Percentiles rank a stretch among this genome's conserved stretches.
Evolutionary conservation across 1,140 invertebrate genomes (phyloP).

Genomic region (Pteromalus puparum): DNA sequence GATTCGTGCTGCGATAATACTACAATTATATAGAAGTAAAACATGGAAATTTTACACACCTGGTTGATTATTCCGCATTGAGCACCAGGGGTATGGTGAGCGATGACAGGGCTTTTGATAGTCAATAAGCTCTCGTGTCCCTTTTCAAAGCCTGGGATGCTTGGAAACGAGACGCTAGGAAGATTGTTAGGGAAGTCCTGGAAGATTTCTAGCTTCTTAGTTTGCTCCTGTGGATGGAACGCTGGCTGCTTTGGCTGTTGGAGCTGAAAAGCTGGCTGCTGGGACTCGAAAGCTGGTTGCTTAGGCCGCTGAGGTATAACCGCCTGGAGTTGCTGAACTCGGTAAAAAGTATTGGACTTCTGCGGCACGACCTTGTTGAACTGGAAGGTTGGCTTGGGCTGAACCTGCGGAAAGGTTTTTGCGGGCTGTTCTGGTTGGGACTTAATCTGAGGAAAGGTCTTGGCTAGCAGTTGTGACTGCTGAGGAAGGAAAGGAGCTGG

Average conservation of each 20-base stretch:
- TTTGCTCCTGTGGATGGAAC: background rate
- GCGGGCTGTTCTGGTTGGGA: no score
- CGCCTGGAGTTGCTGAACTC: background rate
- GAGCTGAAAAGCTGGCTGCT: constrained; percentile 12
- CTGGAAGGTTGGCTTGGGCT: background rate
- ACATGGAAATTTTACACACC: constrained; percentile 65
- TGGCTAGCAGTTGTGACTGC: background rate
- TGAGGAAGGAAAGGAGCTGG: constrained; percentile 4
- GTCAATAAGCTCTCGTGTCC: constrained; percentile 47
- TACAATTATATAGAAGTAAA: no score
- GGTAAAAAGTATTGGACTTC: background rate
- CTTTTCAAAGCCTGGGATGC: constrained; percentile 46
- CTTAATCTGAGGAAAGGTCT: no score
- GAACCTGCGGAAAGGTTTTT: no score
- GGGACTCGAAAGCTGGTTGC: background rate
- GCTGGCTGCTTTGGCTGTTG: no score
- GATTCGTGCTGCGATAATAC: no score
- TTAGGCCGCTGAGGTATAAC: background rate
- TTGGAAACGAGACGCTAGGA: constrained; percentile 21
- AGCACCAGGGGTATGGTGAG: constrained; percentile 57
- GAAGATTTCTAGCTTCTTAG: background rate
- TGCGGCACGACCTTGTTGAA: background rate
- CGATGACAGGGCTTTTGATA: constrained; percentile 48
- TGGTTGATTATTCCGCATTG: constrained; percentile 71
- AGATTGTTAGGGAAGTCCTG: constrained; percentile 41